phyloP scores from a whole-genome alignment of 2,888 invertebrate genomes.

The Lamellibrachia satsuma region DNA sequence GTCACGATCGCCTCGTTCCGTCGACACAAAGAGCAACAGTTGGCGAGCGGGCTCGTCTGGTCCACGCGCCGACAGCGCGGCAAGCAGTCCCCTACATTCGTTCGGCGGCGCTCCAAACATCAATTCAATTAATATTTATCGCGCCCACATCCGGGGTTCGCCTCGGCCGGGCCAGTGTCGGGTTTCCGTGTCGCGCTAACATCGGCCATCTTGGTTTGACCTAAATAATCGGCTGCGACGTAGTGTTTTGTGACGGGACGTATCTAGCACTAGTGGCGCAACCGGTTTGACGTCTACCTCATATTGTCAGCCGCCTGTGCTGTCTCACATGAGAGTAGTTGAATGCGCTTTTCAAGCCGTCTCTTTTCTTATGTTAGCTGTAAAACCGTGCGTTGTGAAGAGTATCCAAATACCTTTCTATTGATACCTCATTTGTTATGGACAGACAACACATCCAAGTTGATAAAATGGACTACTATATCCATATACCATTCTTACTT shows the following conservation, averaged over 20 bases:
- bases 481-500: no score
- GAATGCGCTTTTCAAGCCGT: no score
- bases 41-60: not conserved
- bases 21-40: not conserved
- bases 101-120: not conserved
- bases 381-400: no score
- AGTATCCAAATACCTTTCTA: no score
- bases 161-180: not conserved
- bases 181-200: not conserved
- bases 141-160: not conserved
- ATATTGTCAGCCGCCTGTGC: no score
- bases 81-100: not conserved
- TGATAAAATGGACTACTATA: no score
- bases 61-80: no score
- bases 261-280: not conserved
- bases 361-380: no score
- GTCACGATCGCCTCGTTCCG: not conserved
- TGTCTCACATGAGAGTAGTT: no score
- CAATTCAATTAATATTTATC: not conserved
- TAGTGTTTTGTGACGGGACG: not conserved
- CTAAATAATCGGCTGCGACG: not conserved
- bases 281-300: no score
- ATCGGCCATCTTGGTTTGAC: not conserved
- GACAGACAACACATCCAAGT: no score
- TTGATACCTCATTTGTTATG: no score